Conservation (phyloP, 2,888 invertebrate genomes). For the Pseudococcus viburni region DNA sequence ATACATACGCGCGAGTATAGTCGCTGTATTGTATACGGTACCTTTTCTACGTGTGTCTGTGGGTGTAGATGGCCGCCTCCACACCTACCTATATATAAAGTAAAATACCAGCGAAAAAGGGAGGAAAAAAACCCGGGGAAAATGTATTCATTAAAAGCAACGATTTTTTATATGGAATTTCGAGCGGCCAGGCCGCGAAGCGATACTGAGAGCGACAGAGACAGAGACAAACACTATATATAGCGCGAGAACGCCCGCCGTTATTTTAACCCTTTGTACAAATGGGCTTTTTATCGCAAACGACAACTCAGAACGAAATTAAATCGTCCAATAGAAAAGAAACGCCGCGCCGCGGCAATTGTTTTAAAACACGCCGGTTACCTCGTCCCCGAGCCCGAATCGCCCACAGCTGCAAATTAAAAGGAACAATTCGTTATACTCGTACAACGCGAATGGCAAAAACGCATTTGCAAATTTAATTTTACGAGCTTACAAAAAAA, state of each 20-base stretch:
- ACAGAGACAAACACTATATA: not conserved
- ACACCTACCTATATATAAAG: not conserved
- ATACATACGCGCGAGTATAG: too few species aligned
- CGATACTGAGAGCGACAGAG: not conserved
- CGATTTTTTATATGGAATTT: constrained; percentile 48
- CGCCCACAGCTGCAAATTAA: constrained; percentile 21
- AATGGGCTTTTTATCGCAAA: constrained; percentile 47
- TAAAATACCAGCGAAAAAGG: constrained; percentile 28
- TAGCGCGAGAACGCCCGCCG: constrained; percentile 5
- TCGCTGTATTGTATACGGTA: too few species aligned
- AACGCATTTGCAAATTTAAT: constrained; percentile 52
- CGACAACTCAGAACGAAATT: constrained; percentile 50
- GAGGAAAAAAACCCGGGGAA: constrained; percentile 26
- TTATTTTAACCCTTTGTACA: constrained; percentile 50
- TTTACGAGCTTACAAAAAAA: constrained; percentile 32
- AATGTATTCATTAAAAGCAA: constrained; percentile 53
- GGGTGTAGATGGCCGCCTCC: not conserved
- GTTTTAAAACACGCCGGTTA: constrained; percentile 8
- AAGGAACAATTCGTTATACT: constrained; percentile 45
- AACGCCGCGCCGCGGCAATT: constrained; percentile 29
- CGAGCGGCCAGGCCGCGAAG: not conserved
- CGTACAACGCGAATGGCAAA: constrained; percentile 19
- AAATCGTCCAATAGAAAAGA: constrained; percentile 53
- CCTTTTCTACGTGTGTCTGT: not conserved
- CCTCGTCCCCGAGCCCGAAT: not conserved